Conservation (phyloP, 2,888 invertebrate species). For the Pogonocherus hispidulus region DNA sequence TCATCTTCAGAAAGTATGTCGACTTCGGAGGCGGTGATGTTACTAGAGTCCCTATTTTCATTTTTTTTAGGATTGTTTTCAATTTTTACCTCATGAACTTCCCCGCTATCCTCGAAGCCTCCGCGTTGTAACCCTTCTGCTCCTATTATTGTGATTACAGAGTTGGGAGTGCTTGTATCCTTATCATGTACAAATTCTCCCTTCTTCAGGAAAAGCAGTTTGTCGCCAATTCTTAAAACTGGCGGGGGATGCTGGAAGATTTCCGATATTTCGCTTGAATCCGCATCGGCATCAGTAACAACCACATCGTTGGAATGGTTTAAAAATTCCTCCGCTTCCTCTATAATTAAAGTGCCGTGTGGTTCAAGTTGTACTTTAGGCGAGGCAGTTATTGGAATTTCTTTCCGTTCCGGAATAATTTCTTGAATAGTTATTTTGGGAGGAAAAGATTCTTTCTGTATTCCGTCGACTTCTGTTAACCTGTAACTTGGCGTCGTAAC, state of each 20-base stretch:
- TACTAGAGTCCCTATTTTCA: neutral
- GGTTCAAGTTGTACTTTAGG: conserved; percentile 50
- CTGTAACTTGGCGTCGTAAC: conserved; percentile 19
- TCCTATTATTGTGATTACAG: conserved; percentile 68
- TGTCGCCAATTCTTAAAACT: conserved; percentile 66
- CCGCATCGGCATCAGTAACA: conserved; percentile 60
- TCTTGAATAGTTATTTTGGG: conserved; percentile 72
- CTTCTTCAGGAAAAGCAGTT: conserved; percentile 65
- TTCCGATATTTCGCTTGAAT: conserved; percentile 65
- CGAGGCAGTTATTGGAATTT: conserved; percentile 63
- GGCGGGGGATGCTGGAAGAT: conserved; percentile 66
- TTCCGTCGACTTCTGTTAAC: conserved; percentile 35
- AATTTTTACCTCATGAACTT: conserved; percentile 49
- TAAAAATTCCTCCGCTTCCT: conserved; percentile 50
- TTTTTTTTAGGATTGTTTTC: conserved; percentile 18
- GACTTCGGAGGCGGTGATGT: neutral
- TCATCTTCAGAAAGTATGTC: neutral
- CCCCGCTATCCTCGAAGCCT: conserved; percentile 54
- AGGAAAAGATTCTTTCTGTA: conserved; percentile 37
- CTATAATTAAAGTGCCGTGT: conserved; percentile 56
- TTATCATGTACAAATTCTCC: conserved; percentile 63
- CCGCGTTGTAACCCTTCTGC: conserved; percentile 68
- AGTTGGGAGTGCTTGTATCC: conserved; percentile 63
- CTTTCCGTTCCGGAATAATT: conserved; percentile 71
- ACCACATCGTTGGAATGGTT: conserved; percentile 55